Evolutionary conservation across 2,113 vertebrate species (phyloP).

Genomic region (Mungos mungo): DNA sequence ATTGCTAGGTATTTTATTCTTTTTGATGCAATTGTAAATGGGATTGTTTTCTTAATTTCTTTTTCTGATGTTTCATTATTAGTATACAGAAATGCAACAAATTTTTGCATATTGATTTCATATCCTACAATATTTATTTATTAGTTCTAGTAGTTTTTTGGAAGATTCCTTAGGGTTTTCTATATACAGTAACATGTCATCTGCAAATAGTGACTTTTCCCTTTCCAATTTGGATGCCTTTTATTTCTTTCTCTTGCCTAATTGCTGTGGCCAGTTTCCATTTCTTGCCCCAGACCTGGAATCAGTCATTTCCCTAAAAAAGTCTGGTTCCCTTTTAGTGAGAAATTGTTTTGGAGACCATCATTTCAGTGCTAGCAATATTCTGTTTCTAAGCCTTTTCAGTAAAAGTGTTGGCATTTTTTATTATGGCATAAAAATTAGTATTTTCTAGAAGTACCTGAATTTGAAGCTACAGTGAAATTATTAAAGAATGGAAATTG

Average conservation of each 20-base stretch:
- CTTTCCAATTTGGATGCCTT: neutral
- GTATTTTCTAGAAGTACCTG: neutral
- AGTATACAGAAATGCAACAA: neutral
- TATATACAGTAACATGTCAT: neutral
- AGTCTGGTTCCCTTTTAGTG: neutral
- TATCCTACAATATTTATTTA: neutral
- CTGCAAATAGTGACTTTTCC: neutral
- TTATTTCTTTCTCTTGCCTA: neutral
- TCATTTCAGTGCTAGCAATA: neutral
- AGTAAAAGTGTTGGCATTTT: neutral
- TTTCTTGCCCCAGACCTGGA: neutral
- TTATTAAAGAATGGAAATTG: neutral
- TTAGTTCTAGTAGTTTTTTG: neutral
- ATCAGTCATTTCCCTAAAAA: neutral
- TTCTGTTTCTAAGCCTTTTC: neutral
- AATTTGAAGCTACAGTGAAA: neutral
- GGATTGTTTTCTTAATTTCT: neutral
- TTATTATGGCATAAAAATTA: neutral
- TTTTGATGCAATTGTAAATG: neutral
- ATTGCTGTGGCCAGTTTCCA: neutral
- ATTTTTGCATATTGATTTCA: neutral
- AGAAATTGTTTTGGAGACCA: neutral
- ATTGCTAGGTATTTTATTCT: neutral
- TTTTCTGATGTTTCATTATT: neutral
- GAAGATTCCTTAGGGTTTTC: neutral